Evolutionary conservation across 2,888 invertebrate species (phyloP).

Genomic region (Zele albiditarsus): DNA sequence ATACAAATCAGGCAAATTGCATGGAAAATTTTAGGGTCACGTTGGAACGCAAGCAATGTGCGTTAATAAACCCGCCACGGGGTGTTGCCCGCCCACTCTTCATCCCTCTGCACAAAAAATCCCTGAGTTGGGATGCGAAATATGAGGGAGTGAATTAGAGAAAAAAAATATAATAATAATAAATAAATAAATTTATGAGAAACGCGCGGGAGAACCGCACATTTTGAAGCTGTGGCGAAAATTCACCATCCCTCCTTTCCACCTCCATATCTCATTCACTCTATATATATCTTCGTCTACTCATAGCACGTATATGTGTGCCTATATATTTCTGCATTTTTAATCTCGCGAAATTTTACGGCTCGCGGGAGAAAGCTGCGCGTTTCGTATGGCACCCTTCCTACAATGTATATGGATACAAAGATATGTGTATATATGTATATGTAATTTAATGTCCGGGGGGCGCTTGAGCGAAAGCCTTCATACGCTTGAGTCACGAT

Average conservation of each 20-base stretch:
- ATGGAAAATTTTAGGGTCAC: constrained; percentile 60
- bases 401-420: constrained; percentile 17
- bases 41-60: constrained; percentile 54
- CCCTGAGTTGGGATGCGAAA: constrained; percentile 10
- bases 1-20: constrained; percentile 63
- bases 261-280: constrained; percentile 32
- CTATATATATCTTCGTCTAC: background rate
- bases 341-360: constrained; percentile 66
- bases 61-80: constrained; percentile 61
- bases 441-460: constrained; percentile 7
- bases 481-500: constrained; percentile 9
- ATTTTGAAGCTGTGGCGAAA: constrained; percentile 14
- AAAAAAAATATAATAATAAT: constrained; percentile 26
- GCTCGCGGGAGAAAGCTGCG: constrained; percentile 48
- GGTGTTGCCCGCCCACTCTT: constrained; percentile 32
- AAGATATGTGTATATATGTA: constrained; percentile 19
- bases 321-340: constrained; percentile 64
- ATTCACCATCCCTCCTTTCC: constrained; percentile 29
- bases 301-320: constrained; percentile 27
- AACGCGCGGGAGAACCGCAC: constrained; percentile 37
- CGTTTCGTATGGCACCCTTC: constrained; percentile 44
- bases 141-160: constrained; percentile 12
- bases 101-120: constrained; percentile 24
- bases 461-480: constrained; percentile 8
- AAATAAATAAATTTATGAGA: constrained; percentile 20